Conservation (phyloP, 2,797 vertebrate genomes). For the Pempheris klunzingeri region DNA sequence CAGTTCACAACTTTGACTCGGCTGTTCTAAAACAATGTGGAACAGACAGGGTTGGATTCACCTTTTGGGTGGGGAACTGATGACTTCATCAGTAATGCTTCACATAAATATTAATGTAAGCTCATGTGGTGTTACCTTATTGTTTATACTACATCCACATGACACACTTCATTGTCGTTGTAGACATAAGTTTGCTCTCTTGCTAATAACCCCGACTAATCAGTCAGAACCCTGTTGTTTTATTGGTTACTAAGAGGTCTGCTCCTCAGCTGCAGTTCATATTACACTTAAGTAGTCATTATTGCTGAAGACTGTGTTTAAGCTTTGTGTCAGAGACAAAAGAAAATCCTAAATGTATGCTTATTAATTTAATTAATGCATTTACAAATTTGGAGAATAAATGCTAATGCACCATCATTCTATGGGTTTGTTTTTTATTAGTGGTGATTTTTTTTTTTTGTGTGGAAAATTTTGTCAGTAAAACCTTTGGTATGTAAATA, state of each 20-base stretch:
- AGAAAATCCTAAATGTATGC: too few relatives aligned
- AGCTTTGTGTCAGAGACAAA: neutral
- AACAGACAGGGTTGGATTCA: conserved; percentile 14
- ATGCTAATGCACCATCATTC: neutral
- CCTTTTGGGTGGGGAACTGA: neutral
- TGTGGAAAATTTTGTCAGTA: neutral
- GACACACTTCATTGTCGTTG: neutral
- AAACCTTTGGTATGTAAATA: neutral
- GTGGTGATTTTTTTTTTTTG: neutral
- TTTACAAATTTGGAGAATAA: neutral
- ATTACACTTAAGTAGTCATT: neutral
- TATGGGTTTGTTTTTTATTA: neutral
- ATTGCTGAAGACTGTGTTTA: neutral
- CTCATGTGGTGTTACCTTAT: neutral
- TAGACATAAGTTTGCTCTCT: neutral
- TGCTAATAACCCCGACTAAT: neutral
- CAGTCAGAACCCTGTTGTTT: neutral
- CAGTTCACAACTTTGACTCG: conserved; percentile 13
- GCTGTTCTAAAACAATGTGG: conserved; percentile 1
- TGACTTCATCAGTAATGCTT: conserved; percentile 18
- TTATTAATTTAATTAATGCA: neutral
- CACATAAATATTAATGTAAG: neutral
- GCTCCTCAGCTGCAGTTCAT: neutral
- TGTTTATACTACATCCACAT: neutral
- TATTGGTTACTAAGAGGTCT: neutral